Percentiles rank a stretch among this genome's conserved stretches.
phyloP scores from a whole-genome alignment of 2,888 invertebrate genomes.

The Platynereis dumerilii region DNA sequence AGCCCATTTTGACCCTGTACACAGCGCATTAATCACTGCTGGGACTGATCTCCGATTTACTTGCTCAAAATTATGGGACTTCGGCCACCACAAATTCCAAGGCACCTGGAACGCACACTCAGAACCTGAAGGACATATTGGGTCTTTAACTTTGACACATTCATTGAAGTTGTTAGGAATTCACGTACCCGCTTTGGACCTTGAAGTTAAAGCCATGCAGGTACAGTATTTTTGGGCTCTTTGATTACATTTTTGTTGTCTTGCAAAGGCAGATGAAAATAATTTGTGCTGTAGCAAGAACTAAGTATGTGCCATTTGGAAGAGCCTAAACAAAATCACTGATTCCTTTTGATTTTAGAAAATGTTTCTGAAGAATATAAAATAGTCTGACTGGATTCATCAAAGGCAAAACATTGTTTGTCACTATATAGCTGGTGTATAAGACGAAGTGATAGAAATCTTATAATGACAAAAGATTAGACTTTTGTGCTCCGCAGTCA shows the following conservation, averaged over 20 bases:
- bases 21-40: constrained; percentile 70
- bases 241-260: not conserved
- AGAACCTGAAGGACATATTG: constrained; percentile 68
- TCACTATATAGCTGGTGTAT: no score
- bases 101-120: constrained; percentile 70
- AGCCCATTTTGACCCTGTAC: constrained; percentile 80
- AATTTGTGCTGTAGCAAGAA: no score
- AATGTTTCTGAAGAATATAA: no score
- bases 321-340: no score
- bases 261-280: not conserved
- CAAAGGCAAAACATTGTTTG: no score
- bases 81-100: constrained; percentile 71
- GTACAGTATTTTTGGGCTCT: constrained; percentile 61
- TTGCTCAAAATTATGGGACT: constrained; percentile 59
- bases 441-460: no score
- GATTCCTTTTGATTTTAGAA: no score
- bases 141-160: constrained; percentile 72
- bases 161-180: constrained; percentile 69
- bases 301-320: no score
- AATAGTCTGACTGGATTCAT: no score
- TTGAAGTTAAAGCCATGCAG: constrained; percentile 74
- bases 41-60: constrained; percentile 63
- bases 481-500: no score
- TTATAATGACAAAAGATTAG: no score
- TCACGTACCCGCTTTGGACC: constrained; percentile 67